Evolutionary conservation across 2,113 vertebrate genomes (phyloP), one percentile per base, ranked within the genome.

Genomic region (Chloroceryle aenea): DNA sequence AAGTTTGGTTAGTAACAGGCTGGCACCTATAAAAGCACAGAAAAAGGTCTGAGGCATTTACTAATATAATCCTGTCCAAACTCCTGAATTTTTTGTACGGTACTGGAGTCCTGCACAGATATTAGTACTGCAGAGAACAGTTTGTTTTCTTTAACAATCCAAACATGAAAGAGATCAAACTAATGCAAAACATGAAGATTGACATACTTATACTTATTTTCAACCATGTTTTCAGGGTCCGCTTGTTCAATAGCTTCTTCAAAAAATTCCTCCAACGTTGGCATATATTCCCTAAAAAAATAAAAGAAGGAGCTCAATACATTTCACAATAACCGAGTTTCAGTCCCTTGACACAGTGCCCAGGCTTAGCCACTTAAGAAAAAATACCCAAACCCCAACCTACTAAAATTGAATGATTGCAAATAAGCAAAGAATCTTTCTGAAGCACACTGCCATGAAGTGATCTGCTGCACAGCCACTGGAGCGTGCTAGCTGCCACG

Each of bases 171-270:
- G 47, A 73, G 8, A 71, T 20, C 9, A 94, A 69, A 92, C 71
- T 32, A 8, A 77, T 61, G 29, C 4, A 12, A 74, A 92, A 87
- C 14, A 72, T 64, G 36, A 79, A 85, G 66, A 55, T 3, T 18
- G 29, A 98, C 99, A 38, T 98, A 99, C 99, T 99, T 99, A 95
- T 99, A 99, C 93, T 99, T 99, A 42, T 98, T 99, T 97, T 99
- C 99, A 95, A 99, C 99, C 99, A 99, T 99, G 95, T 99, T 99
- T 87, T 98, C 98, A 43, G 99, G 99, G 87, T 99, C 99, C 12
- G 99, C 99, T 97, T 99, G 99, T 85, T 99, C 99, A 85, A 99
- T 99, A 78, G 99, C 99, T 96, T 99, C 99, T 53, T 99, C 98
- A 87, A 99, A 99, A 95, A 99, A 99, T 43, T 99, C 99, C 74